Conservation (phyloP, 2,888 invertebrate species). For the Nemurella pictetii region DNA sequence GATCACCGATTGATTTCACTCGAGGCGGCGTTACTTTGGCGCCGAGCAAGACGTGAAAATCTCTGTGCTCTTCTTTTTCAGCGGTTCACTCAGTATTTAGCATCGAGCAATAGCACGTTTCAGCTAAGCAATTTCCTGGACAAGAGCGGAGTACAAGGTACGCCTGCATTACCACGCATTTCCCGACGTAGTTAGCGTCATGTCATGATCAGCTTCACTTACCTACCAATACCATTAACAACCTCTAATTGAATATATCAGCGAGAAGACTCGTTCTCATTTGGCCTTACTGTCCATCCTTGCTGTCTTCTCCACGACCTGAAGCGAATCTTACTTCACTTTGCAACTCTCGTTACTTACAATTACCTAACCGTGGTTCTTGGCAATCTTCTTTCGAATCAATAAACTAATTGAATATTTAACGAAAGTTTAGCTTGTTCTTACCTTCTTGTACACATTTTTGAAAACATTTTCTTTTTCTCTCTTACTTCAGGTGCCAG, state of each 20-base stretch:
- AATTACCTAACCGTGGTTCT: neutral
- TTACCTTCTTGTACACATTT: conserved; percentile 37
- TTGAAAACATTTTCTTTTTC: conserved; percentile 47
- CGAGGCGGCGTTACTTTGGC: no score
- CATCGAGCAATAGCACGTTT: conserved; percentile 99
- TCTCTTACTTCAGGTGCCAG: conserved; percentile 52
- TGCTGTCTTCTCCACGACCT: neutral
- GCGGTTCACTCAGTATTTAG: conserved; percentile 99
- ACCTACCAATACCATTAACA: neutral
- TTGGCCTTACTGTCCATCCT: neutral
- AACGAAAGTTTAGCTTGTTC: neutral
- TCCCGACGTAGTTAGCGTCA: neutral
- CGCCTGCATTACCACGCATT: no score
- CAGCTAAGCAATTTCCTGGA: conserved; percentile 97
- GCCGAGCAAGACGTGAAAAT: neutral
- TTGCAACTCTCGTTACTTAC: neutral
- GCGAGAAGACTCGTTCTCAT: neutral
- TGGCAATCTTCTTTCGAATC: neutral
- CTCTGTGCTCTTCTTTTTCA: conserved; percentile 58
- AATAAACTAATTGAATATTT: neutral
- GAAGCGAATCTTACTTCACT: neutral
- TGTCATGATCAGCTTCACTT: neutral
- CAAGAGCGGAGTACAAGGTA: conserved; percentile 97
- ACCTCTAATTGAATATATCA: neutral
- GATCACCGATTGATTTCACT: no score